Base-by-base conservation (phyloP, 92 coral and sea anemone genomes). In the Heteractis magnifica region DNA sequence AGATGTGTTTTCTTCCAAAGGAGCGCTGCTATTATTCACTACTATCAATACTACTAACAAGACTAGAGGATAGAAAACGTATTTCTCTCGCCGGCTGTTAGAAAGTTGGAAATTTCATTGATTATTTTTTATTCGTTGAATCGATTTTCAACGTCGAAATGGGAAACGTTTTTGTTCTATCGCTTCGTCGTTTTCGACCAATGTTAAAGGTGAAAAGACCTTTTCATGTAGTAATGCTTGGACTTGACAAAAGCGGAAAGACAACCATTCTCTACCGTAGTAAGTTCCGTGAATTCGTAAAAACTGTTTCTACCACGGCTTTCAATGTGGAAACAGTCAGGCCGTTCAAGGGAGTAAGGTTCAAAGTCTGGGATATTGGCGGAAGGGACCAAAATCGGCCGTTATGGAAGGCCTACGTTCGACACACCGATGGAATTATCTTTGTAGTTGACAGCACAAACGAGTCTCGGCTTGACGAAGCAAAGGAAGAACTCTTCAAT, bases 351-450 rank as follows among this genome's bases (percentile, higher is more conserved):
- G 95, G 93, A 85, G 74, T 94, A 49, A 87, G 93, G 65, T 97
- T 85, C 77, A 97, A 94, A 83, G 89, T 97, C 73, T 97, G 99
- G 99, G 99, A 97, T 82, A 91, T 97, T 4, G 93, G 98, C 44
- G 99, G 99, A 81, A 86, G 97, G 58, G 99, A 97, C n/a, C 94
- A 94, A 49, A 94, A 92, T 51, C 92, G 99, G 2, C 99, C 99
- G 44, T 88, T 97, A 56, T 97, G 99, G 99, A 94, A 90, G 77
- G 98, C 99, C 10, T 94, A 94, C 65, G 99, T 87, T 34, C 91
- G 99, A 20, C 91, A 91, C 44, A 89, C 98, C 10, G 98, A 97
- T 58, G 99, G 95, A 8, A 85, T 97, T 0, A 93, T 97, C 68
- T 97, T 90, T 60, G 99, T 97, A 12, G 99, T 97, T 68, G 99